These are phyloP conservation scores for Montipora foliosa DNA, from an alignment of 64 coral and sea anemone genomes.

Conservation along the genomic window DNA sequence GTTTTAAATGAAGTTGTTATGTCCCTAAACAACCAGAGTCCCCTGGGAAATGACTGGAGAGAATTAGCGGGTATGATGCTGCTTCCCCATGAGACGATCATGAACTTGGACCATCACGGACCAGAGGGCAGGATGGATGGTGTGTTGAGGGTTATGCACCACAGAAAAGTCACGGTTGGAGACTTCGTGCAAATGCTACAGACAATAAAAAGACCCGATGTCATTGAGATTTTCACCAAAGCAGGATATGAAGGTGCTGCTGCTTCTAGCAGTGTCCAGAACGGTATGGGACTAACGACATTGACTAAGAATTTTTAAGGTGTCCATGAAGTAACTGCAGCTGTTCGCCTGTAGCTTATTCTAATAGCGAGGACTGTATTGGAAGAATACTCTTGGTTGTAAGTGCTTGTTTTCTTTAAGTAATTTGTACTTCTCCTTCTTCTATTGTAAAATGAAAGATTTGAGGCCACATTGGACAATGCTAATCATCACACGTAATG, in stretches of 20 bases:
- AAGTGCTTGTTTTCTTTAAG: no score
- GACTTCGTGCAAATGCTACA: neutral
- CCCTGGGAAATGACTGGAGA: constrained; percentile 11
- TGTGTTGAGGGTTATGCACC: neutral
- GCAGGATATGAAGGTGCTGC: neutral
- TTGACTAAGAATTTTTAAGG: neutral
- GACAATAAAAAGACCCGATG: constrained; percentile 11
- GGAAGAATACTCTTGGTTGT: no score
- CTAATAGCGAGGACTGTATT: no score
- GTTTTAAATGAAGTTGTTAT: neutral
- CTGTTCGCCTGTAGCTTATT: no score
- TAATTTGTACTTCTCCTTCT: no score
- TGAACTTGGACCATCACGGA: neutral
- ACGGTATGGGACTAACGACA: neutral
- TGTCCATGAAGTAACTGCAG: no score
- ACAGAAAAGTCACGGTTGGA: neutral
- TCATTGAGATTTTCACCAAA: neutral
- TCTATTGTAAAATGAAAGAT: no score
- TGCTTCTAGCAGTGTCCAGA: neutral
- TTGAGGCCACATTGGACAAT: no score
- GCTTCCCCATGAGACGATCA: neutral
- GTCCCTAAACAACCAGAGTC: neutral
- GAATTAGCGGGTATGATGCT: neutral
- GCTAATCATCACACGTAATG: no score
- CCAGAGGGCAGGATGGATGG: neutral